Evolutionary conservation across 2,113 vertebrate genomes (phyloP), one percentile per base, ranked within the genome.

Genomic region (Asarcornis scutulata): DNA sequence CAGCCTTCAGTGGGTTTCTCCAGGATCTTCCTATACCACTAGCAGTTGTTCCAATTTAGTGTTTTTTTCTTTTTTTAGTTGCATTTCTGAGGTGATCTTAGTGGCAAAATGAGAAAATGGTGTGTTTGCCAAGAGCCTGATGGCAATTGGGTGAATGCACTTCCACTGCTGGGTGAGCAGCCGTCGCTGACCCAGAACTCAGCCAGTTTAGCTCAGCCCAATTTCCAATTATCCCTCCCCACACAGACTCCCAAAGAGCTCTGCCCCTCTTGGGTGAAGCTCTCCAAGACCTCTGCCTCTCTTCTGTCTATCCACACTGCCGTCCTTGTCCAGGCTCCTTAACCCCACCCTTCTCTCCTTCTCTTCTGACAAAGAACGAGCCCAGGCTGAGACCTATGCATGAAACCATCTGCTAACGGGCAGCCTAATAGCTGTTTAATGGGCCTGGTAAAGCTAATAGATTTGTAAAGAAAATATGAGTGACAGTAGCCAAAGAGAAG

Each of bases 401-500:
- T 89, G 95, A 97, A 96, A 95, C 84, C 89, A 96, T 96, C 97
- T 96, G 94, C 95, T 98, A 97, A 97, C 96, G 58, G 93, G 80
- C 81, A 97, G 78, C 73, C 96, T 98, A 98, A 98, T 96, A 96
- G 95, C 78, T 85, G 68, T 96, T 97, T 97, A 98, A 97, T 97
- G 89, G 93, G 66, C 80, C 55, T 69, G 82, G 95, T 87, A 96
- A 96, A 95, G 69, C 90, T 96, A 96, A 97, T 91, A 97, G 91
- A 95, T 96, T 95, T 94, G 78, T 89, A 94, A 96, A 97, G 96
- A 97, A 97, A 96, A 97, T 97, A 97, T 85, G 96, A 97, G 86
- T 62, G 77, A 93, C 75, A 96, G 67, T 86, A 94, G 96, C 89
- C 91, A 82, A 97, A 96, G 68, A 76, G 10, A 44, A 67, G 29